Base-by-base conservation (phyloP, 1,140 invertebrate genomes). In the Octopus bimaculoides region DNA sequence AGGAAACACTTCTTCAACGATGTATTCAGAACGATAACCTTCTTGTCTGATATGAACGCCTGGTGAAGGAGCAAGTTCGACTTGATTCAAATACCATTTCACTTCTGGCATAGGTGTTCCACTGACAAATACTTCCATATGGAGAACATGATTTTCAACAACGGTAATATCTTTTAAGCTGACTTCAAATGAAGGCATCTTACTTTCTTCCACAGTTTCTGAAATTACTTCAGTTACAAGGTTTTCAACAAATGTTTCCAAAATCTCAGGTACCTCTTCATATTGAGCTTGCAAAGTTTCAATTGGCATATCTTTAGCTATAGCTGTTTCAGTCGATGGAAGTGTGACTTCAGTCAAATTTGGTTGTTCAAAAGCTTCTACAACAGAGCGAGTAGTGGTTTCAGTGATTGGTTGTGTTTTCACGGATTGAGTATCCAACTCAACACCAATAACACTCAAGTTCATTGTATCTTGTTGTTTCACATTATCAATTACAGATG, bases 51-150 rank as follows among this genome's bases (percentile, higher is more conserved):
- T 84, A 52, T 87, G 81, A 74, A 88, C 85, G 71, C 87, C 88
- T 54, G 87, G 85, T 52, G 85, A 84, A 75, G 86, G 83, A 41
- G 80, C 79, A 53, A 90, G 81, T 61, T 86, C 83, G 73, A 86
- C 84, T 61, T 88, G 87, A 81, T 89, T 88, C n/a, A 88, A 78
- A 79, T 83, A 84, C 89, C 89, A 90, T 54, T 81, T 84, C 26
- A 89, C 79, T n/a, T 81, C 81, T 71, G 88, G 88, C 26, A 78
- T 78, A 26, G 89, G 87, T 52, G 82, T 78, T 5, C 87, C 88
- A 69, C 82, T 85, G 20, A 86, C 84, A 66, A 84, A 82, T 26
- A 88, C 88, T 53, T 87, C 86, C 71, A 90, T 83, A 71, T 81
- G 81, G 56, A 87, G 80, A 73, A 79, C 69, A 26, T 84, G 82